A percentile compares a stretch with the other conserved stretches of the same genome.
phyloP scores from a whole-genome alignment of 2,113 vertebrate genomes.

The Pristiophorus japonicus region DNA sequence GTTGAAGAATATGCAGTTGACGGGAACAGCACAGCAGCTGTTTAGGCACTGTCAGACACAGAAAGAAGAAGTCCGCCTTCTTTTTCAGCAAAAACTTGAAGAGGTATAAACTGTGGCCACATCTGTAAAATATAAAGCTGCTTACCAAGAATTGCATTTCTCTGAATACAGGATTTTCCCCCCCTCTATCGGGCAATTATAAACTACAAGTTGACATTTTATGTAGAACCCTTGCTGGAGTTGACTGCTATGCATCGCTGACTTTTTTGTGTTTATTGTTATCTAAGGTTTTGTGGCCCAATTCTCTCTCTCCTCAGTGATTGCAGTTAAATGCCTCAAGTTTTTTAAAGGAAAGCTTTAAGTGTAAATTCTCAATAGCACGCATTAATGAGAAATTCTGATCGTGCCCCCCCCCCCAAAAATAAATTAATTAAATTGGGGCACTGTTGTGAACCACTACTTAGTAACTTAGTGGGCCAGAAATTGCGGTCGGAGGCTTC shows the following conservation, averaged over 20 bases:
- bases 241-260: neutral
- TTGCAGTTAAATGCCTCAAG: neutral
- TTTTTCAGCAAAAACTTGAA: constrained; percentile 91
- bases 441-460: neutral
- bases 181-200: neutral
- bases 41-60: constrained; percentile 81
- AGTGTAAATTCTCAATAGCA: neutral
- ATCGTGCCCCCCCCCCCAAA: neutral
- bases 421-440: neutral
- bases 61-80: constrained; percentile 83
- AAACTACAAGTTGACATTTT: neutral
- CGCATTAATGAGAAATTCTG: neutral
- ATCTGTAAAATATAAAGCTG: no score
- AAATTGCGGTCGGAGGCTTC: no score
- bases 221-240: neutral
- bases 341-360: neutral
- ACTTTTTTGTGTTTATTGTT: neutral
- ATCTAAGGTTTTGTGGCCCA: neutral
- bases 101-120: constrained; percentile 64
- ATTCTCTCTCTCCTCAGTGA: neutral
- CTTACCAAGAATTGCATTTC: neutral
- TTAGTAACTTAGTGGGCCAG: no score
- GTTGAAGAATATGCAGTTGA: constrained; percentile 82
- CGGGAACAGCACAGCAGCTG: constrained; percentile 81
- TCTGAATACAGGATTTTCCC: neutral